A percentile compares a stretch with the other conserved stretches of the same genome.
These are phyloP conservation scores for Crioceris asparagi DNA, from an alignment of 2,888 invertebrate genomes.

Conservation along the genomic window DNA sequence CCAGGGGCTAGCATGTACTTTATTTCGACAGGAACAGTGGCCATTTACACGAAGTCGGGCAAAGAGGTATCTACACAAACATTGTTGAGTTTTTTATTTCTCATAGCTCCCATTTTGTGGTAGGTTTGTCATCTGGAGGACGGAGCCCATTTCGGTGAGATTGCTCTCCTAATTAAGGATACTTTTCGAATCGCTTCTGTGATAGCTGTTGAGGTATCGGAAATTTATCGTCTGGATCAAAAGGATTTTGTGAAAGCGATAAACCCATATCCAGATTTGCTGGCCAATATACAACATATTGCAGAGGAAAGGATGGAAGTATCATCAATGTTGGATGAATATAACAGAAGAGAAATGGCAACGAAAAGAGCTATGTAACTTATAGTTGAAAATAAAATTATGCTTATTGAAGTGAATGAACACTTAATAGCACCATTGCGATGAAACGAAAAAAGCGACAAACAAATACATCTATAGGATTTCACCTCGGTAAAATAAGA, in stretches of 20 bases:
- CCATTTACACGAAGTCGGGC: conserved; percentile 41
- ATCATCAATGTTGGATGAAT: conserved; percentile 38
- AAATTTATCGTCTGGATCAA: conserved; percentile 36
- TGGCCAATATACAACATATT: conserved; percentile 39
- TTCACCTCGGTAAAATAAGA: too few species aligned
- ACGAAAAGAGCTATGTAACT: conserved; percentile 10
- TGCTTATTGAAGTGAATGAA: too few species aligned
- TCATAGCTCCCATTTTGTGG: conserved; percentile 12
- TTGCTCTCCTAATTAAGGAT: conserved; percentile 35
- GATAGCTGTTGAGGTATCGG: conserved; percentile 36
- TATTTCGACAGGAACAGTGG: conserved; percentile 46
- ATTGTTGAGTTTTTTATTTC: too few species aligned
- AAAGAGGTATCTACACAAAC: conserved; percentile 27
- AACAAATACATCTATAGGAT: too few species aligned
- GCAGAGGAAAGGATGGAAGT: conserved; percentile 42
- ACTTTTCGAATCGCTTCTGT: conserved; percentile 34
- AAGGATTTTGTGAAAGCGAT: conserved; percentile 37
- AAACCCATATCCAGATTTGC: conserved; percentile 37
- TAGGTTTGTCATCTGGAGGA: conserved; percentile 46
- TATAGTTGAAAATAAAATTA: too few species aligned
- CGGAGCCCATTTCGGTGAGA: conserved; percentile 45
- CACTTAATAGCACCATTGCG: too few species aligned
- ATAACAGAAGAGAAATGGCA: conserved; percentile 20
- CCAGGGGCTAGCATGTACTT: conserved; percentile 47
- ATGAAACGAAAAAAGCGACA: too few species aligned